Percentiles rank a stretch among this genome's conserved stretches.
phyloP scores from a whole-genome alignment of 2,797 vertebrate genomes.

The Neosalanx taihuensis region DNA sequence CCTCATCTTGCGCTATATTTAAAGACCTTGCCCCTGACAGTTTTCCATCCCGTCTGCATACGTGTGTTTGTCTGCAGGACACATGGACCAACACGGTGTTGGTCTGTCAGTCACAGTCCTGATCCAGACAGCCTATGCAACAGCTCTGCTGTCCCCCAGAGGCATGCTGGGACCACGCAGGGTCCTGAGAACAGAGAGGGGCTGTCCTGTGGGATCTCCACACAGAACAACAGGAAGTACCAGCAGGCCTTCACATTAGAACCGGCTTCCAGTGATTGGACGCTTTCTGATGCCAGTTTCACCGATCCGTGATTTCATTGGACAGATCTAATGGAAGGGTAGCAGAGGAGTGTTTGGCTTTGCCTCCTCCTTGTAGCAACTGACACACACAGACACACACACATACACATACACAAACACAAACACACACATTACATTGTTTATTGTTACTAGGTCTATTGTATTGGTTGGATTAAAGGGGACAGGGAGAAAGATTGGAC shows the following conservation, averaged over 20 bases:
- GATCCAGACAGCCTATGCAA: not conserved
- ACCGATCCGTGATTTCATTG: not conserved
- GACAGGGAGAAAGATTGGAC: not conserved
- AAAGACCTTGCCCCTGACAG: not conserved
- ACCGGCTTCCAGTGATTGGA: not conserved
- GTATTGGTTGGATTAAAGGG: not conserved
- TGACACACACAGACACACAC: not conserved
- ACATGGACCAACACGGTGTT: not conserved
- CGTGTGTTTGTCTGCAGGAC: constrained; percentile 1
- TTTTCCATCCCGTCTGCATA: not conserved
- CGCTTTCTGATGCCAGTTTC: not conserved
- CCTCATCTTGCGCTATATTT: not conserved
- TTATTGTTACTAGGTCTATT: not conserved
- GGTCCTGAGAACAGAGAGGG: constrained; percentile 24
- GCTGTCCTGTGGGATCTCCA: constrained; percentile 40
- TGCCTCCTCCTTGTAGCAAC: not conserved
- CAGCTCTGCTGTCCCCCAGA: not conserved
- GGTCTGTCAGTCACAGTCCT: not conserved
- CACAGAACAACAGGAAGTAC: constrained; percentile 59
- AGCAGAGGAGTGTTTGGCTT: not conserved
- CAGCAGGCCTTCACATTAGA: constrained; percentile 46
- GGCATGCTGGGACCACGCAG: not conserved
- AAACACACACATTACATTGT: not conserved
- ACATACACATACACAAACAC: not conserved
- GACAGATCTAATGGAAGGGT: not conserved